Conservation (phyloP, 2,113 vertebrate species). For the Pseudonaja textilis region DNA sequence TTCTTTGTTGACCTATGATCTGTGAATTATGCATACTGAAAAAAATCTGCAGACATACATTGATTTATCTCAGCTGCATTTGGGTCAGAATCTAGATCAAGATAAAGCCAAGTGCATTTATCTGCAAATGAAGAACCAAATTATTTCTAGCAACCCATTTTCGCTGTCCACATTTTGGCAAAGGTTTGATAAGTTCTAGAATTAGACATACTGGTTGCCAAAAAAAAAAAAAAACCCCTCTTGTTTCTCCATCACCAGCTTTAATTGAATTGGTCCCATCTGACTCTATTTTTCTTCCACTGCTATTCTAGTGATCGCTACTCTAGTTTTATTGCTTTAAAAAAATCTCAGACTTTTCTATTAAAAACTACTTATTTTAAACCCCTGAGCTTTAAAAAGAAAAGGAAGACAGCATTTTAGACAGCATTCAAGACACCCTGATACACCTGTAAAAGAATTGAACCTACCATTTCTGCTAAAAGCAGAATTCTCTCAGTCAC, state of each 20-base stretch:
- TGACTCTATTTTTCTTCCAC: background rate
- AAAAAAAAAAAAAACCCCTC: background rate
- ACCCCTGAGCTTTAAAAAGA: background rate
- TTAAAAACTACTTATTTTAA: background rate
- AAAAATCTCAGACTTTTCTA: background rate
- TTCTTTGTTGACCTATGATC: background rate
- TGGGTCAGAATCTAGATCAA: background rate
- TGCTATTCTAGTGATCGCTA: background rate
- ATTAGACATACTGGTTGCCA: background rate
- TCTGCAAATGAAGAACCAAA: background rate
- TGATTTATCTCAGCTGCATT: background rate
- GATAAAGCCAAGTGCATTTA: background rate
- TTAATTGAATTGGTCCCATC: background rate
- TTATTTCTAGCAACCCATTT: background rate
- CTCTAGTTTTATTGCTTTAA: background rate
- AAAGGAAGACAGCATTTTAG: background rate
- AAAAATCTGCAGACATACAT: background rate
- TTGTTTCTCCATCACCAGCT: background rate
- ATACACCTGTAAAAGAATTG: constrained; percentile 53
- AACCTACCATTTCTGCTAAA: constrained; percentile 46
- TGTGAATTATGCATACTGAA: background rate
- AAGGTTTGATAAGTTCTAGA: background rate
- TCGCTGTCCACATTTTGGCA: background rate
- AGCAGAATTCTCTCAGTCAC: constrained; percentile 37
- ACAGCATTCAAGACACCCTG: background rate